These are phyloP conservation scores for Oceanodroma tethys DNA, from an alignment of 2,113 vertebrate genomes.

Conservation along the genomic window DNA sequence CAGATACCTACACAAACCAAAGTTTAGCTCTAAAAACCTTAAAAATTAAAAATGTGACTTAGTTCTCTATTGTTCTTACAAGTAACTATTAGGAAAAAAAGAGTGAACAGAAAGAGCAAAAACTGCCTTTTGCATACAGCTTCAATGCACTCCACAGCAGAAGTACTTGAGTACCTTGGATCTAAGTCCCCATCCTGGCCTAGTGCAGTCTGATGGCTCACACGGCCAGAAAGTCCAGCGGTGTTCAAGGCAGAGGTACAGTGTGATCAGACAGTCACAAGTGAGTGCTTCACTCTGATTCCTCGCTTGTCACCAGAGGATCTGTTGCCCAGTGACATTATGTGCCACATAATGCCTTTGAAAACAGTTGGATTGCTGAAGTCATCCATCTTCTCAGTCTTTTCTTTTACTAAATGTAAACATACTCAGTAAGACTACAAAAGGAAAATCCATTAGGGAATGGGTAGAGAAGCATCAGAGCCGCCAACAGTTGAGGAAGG, in stretches of 20 bases:
- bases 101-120: background rate
- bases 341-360: rapidly evolving
- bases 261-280: background rate
- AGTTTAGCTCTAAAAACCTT: background rate
- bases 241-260: background rate
- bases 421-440: background rate
- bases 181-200: background rate
- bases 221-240: rapidly evolving
- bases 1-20: background rate
- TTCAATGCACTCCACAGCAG: background rate
- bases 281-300: background rate
- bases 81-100: background rate
- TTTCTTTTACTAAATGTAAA: background rate
- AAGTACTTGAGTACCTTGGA: background rate
- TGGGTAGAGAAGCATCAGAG: background rate
- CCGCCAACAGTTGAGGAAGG: rapidly evolving
- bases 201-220: background rate
- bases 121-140: background rate
- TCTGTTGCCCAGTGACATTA: background rate
- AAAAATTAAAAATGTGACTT: background rate
- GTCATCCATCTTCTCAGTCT: background rate
- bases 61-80: background rate
- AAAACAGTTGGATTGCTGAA: background rate
- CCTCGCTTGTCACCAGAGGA: background rate
- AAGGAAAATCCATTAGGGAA: background rate